These are phyloP conservation scores for Diglossa cyanea DNA, from an alignment of 2,797 vertebrate species.

Conservation along the genomic window DNA sequence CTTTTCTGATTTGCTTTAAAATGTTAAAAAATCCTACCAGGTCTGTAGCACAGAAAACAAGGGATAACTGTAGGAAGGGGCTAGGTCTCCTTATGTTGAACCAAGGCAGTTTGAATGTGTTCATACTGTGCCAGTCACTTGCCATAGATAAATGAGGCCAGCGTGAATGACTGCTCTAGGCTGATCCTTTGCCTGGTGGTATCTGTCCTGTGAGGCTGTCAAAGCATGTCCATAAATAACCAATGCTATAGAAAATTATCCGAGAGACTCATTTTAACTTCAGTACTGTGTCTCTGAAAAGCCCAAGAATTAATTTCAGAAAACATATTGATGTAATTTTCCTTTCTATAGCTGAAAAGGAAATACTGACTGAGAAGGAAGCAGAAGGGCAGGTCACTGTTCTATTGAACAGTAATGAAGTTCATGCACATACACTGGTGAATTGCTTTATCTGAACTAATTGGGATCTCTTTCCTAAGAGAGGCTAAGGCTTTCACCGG, in stretches of 20 bases:
- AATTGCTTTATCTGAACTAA: background rate
- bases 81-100: background rate
- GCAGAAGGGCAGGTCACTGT: background rate
- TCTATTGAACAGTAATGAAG: background rate
- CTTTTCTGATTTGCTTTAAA: background rate
- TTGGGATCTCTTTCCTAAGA: background rate
- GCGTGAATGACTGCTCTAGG: background rate
- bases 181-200: background rate
- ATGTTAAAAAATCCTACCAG: background rate
- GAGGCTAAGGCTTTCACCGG: background rate
- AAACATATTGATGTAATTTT: background rate
- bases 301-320: background rate
- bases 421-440: accelerated
- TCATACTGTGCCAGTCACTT: background rate
- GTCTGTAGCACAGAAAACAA: background rate
- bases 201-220: background rate
- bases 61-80: background rate
- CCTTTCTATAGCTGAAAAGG: background rate
- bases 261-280: background rate
- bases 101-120: background rate
- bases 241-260: background rate
- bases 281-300: background rate
- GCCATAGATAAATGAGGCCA: background rate
- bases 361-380: background rate
- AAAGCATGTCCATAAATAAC: background rate